phyloP scores from a whole-genome alignment of 2,113 vertebrate species.

The Odocoileus virginianus region DNA sequence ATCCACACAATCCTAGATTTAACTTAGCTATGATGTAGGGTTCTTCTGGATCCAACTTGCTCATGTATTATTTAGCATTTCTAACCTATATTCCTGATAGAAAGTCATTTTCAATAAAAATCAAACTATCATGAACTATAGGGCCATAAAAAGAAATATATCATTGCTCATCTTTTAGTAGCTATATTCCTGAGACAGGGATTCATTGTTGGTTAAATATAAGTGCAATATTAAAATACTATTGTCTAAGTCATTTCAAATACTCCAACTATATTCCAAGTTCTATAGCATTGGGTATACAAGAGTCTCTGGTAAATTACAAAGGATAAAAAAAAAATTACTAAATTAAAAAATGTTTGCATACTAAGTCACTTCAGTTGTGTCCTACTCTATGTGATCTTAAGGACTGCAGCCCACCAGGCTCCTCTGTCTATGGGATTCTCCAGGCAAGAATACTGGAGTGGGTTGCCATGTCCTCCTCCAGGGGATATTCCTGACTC shows the following conservation, averaged over 20 bases:
- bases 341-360: not conserved
- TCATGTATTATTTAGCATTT: not conserved
- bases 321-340: not conserved
- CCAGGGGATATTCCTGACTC: not conserved
- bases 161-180: not conserved
- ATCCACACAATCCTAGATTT: not conserved
- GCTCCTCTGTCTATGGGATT: not conserved
- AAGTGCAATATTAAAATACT: not conserved
- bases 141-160: not conserved
- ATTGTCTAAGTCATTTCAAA: slow-evolving; percentile 1
- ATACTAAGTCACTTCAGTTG: not conserved
- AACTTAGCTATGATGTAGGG: not conserved
- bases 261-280: not conserved
- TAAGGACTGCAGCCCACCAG: not conserved
- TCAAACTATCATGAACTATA: not conserved
- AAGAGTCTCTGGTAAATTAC: not conserved
- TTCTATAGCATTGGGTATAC: not conserved
- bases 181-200: not conserved
- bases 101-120: not conserved
- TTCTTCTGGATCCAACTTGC: not conserved
- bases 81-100: not conserved
- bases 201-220: not conserved
- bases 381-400: not conserved
- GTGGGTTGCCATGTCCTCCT: not conserved
- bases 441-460: not conserved